Base-by-base conservation (phyloP, 1,140 invertebrate genomes). In the Delia radicum region DNA sequence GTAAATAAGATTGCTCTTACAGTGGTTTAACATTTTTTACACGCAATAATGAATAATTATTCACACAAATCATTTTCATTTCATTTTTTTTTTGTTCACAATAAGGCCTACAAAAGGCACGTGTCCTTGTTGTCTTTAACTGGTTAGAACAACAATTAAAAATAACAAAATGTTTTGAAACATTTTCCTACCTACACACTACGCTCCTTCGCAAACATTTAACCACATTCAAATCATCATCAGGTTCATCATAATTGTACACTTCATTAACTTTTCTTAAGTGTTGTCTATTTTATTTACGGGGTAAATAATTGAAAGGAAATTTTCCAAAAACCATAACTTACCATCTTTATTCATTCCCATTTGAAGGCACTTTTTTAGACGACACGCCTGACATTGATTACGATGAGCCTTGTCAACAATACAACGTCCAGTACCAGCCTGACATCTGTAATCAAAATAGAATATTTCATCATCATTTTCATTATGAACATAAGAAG, bases 311-410 rank as follows among this genome's bases (percentile, higher is more conserved):
- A 12, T 27, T 10, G 1, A 29, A 29, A 29, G 27, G 29, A 29
- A 15, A n/a, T n/a, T n/a, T 27, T 24, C 24, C 12, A 2, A 13
- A 27, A 1, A 21, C 3, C 15, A 63, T 48, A 80, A 90, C 94
- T 93, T 88, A 99, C 98, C 98, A 88, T 99, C 98, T 91, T 99
- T 99, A 87, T 99, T 99, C 98, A 99, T 99, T 74, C 98, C 98
- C 95, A 99, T 98, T 76, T 95, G 91, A 48, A 99, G 90, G 87
- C 98, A 99, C 88, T 99, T 99, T 88, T 98, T 98, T 48, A 99
- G 90, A 29, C 98, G 88, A 87, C 98, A 99, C 0, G 98, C 97
- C 86, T 99, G 97, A 86, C 97, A 99, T 87, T 99, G 97, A 88
- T 99, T 99, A 75, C 98, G 88, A 87, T 99, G 98, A 0, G 98